phyloP scores from a whole-genome alignment of 2,113 vertebrate genomes.

The Lates calcarifer region DNA sequence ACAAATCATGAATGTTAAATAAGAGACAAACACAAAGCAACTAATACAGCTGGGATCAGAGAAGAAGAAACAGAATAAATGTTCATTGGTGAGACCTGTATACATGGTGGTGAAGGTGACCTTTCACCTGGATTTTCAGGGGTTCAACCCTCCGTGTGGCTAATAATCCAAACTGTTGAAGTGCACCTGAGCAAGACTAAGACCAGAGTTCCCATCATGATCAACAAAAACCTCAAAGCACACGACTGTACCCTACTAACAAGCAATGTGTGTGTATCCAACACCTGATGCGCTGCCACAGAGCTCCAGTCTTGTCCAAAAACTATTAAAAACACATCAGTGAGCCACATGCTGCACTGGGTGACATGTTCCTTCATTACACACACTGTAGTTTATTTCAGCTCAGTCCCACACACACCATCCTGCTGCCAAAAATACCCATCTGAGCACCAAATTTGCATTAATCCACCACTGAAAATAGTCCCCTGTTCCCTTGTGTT shows the following conservation, averaged over 20 bases:
- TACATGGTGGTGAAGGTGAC: background rate
- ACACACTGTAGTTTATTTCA: background rate
- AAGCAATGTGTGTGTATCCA: background rate
- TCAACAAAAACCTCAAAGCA: background rate
- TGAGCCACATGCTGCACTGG: no score
- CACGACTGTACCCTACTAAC: background rate
- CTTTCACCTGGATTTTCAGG: background rate
- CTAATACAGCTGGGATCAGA: background rate
- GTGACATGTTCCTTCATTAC: background rate
- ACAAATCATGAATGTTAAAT: constrained; percentile 12
- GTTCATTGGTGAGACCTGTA: background rate
- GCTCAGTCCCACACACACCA: background rate
- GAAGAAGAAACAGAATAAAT: background rate
- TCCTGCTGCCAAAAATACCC: background rate
- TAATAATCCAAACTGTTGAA: background rate
- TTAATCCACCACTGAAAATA: background rate
- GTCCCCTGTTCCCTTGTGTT: background rate
- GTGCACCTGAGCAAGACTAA: background rate
- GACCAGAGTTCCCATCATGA: background rate
- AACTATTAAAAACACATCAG: no score
- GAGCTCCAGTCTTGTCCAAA: background rate
- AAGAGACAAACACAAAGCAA: constrained; percentile 3
- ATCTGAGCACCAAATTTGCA: background rate
- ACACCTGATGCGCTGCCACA: background rate
- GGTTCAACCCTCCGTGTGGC: background rate